These are phyloP conservation scores for Sinocyclocheilus grahami DNA, from an alignment of 2,113 vertebrate species.

Conservation along the genomic window DNA sequence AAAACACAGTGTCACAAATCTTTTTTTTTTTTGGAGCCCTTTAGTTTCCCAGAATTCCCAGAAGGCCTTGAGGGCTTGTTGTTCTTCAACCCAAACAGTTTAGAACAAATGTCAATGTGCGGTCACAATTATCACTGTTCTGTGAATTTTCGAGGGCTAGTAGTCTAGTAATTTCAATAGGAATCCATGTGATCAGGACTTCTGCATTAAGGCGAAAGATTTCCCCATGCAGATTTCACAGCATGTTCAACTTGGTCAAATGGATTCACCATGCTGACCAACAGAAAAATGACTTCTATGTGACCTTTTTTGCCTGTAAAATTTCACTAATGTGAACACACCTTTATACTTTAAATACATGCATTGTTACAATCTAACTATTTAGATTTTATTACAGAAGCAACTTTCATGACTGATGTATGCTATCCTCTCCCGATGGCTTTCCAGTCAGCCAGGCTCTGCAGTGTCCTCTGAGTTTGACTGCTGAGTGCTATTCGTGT, in stretches of 20 bases:
- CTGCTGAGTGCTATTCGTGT: constrained; percentile 21
- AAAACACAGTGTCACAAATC: background rate
- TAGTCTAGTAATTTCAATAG: background rate
- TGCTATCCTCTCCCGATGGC: background rate
- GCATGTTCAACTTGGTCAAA: background rate
- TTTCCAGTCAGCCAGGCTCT: background rate
- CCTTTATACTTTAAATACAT: background rate
- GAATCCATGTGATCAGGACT: background rate
- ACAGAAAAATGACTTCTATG: background rate
- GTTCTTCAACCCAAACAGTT: background rate
- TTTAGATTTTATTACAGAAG: background rate
- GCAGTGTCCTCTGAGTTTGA: background rate
- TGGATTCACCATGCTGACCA: background rate
- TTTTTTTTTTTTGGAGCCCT: background rate
- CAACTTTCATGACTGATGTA: background rate
- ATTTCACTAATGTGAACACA: background rate
- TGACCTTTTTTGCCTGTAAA: background rate
- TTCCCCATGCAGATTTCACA: background rate
- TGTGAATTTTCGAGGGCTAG: accelerated
- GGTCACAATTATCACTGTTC: background rate
- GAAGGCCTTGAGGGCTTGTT: background rate
- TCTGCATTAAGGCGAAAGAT: background rate
- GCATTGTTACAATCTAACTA: background rate
- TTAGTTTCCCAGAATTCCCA: background rate
- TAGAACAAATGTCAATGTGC: background rate